Base-by-base conservation (phyloP, 2,113 vertebrate species). In the Regulus satrapa region DNA sequence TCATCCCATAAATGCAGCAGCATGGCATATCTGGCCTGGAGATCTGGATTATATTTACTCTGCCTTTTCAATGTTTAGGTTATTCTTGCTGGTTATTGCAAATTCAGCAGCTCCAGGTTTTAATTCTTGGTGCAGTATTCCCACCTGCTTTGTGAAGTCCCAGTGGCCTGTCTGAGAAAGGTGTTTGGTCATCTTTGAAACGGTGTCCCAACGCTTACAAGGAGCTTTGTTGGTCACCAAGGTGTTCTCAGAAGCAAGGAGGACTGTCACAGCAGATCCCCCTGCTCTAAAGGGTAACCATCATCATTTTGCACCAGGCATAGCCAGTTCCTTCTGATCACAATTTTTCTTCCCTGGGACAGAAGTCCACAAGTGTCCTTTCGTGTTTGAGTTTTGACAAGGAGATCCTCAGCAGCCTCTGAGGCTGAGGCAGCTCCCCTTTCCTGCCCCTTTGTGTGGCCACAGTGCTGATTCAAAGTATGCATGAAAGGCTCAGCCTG, bases 401-500 rank as follows among this genome's bases (percentile, higher is more conserved):
- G 69, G 71, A 51, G 18, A n/a, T 48, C 36, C 56, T 67, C 49
- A 67, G 40, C 40, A 72, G 66, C 8, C 0, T 21, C 41, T 49
- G 1, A n/a, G n/a, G 59, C 6, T 41, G 62, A 54, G 51, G 85
- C 46, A 69, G 55, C 12, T 81, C 18, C 68, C 46, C 7, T 54
- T 52, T 81, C 48, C 74, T 54, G 61, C 20, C 0, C 1, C 46
- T 62, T 62, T 29, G 1, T 7, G 36, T 6, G 1, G 46, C 23
- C 6, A 5, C 1, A 3, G 23, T 25, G 41, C 32, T 2, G 5
- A 7, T 49, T 23, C 0, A 1, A 88, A 59, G 8, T 5, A 28
- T 34, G 8, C 16, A 4, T 12, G 26, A 74, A 87, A 87, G 18
- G 36, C 49, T 68, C 14, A 46, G 36, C 66, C 67, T 54, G 43